Evolutionary conservation across 1,140 invertebrate genomes (phyloP), one percentile per base, ranked within the genome.

Genomic region (Bombus fervidus): DNA sequence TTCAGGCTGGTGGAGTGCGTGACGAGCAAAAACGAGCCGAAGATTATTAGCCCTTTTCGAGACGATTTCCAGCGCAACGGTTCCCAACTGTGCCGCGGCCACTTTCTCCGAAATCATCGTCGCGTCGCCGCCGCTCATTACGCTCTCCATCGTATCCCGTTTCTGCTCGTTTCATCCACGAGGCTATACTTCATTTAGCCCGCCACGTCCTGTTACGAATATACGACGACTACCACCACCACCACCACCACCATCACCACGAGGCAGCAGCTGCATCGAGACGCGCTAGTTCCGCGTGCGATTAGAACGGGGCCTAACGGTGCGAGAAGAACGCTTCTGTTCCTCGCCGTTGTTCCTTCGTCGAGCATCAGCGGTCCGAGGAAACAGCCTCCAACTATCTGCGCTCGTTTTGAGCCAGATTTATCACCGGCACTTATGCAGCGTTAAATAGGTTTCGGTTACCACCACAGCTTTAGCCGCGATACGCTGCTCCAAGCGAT

Each of bases 231-330:
- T 0, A 53, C 18, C 1, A 53, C 47, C 0, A 53, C 47, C 47
- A 18, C 47, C 1, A 18, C 47, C 6, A 0, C 4, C 43, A 0
- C 15, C 43, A 15, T 1, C 34, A 1, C 5, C 15, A 53, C 25
- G 39, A 28, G 47, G 15, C 18, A 31, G 22, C n/a, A 18, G n/a
- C 41, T 8, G 43, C 43, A 53, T 34, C 73, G 18, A 18, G 43
- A 15, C 66, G 79, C 37, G 53, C 73, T 81, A 73, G 69, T 81
- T 81, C 83, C 68, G 83, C 76, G 57, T 85, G 57, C 39, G 59
- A 85, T 73, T 76, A 81, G 43, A 83, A 79, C 47, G 75, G 34
- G 59, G 69, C 37, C 78, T 85, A 85, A 85, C 83, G 78, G 78
- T 53, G 39, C 76, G 73, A 66, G n/a, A 25, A 75, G 74, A 68